Percentiles rank a stretch among this genome's conserved stretches.
Evolutionary conservation across 2,113 vertebrate species (phyloP).

Genomic region (Leiothrix lutea): DNA sequence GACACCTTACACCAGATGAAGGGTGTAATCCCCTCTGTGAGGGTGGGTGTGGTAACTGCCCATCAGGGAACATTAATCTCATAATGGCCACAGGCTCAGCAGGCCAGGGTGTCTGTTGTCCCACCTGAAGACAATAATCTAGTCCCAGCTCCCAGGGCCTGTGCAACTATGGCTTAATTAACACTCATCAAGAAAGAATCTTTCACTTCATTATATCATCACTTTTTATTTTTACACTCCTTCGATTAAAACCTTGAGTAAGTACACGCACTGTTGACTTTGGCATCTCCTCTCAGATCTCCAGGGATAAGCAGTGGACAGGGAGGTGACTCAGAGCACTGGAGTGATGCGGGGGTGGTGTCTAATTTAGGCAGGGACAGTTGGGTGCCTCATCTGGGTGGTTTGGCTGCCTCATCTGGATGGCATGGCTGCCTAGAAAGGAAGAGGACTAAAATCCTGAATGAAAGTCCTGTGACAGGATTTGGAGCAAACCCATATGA

Average conservation of each 20-base stretch:
- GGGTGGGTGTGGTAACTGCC: neutral
- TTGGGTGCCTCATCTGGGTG: neutral
- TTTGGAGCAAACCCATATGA: neutral
- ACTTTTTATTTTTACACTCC: constrained; percentile 40
- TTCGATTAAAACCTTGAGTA: constrained; percentile 6
- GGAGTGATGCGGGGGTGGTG: neutral
- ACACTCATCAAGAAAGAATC: constrained; percentile 10
- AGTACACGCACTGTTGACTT: constrained; percentile 2
- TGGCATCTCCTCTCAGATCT: constrained; percentile 18
- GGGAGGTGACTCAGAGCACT: neutral
- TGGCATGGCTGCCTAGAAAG: constrained; percentile 21
- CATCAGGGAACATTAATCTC: neutral
- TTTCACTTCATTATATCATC: constrained; percentile 27
- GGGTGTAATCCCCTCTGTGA: neutral
- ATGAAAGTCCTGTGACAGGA: neutral
- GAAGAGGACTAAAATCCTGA: neutral
- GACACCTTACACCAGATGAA: neutral
- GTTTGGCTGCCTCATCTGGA: neutral
- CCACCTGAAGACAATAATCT: neutral
- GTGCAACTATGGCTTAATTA: constrained; percentile 5
- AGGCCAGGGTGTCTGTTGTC: neutral
- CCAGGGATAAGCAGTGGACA: neutral
- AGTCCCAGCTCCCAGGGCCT: neutral
- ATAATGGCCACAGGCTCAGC: neutral
- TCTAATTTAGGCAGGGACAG: neutral